Conservation (phyloP, 2,113 vertebrate genomes). For the Nannospalax galili region DNA sequence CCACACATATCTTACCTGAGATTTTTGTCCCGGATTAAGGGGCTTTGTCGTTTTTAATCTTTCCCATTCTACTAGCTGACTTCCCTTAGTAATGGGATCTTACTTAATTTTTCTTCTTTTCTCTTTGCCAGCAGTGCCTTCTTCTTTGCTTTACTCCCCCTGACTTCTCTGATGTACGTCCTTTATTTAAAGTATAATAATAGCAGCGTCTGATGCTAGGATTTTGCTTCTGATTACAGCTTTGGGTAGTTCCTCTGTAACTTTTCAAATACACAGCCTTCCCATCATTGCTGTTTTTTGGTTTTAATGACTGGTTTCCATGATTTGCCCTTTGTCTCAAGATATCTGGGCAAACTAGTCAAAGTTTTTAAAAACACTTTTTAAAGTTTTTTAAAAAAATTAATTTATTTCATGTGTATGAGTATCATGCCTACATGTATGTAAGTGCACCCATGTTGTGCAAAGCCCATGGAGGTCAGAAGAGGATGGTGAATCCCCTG, state of each 20-base stretch:
- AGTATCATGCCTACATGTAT: too few relatives aligned
- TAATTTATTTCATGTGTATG: too few relatives aligned
- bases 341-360: neutral
- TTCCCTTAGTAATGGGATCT: neutral
- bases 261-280: neutral
- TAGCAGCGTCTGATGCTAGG: slow-evolving; percentile 51
- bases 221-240: slow-evolving; percentile 66
- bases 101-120: neutral
- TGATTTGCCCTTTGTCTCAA: neutral
- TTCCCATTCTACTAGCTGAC: neutral
- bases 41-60: slow-evolving; percentile 1
- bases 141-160: neutral
- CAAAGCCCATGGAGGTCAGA: too few relatives aligned
- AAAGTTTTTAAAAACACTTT: too few relatives aligned
- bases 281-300: slow-evolving; percentile 36
- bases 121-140: neutral
- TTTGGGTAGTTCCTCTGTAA: slow-evolving; percentile 35
- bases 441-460: too few relatives aligned
- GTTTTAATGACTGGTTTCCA: slow-evolving; percentile 29
- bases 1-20: neutral
- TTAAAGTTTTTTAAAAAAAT: too few relatives aligned
- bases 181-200: slow-evolving; percentile 25
- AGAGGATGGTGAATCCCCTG: too few relatives aligned
- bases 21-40: neutral
- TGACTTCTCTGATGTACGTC: slow-evolving; percentile 2